Evolutionary conservation across 2,113 vertebrate species (phyloP).

Genomic region (Gadus macrocephalus): DNA sequence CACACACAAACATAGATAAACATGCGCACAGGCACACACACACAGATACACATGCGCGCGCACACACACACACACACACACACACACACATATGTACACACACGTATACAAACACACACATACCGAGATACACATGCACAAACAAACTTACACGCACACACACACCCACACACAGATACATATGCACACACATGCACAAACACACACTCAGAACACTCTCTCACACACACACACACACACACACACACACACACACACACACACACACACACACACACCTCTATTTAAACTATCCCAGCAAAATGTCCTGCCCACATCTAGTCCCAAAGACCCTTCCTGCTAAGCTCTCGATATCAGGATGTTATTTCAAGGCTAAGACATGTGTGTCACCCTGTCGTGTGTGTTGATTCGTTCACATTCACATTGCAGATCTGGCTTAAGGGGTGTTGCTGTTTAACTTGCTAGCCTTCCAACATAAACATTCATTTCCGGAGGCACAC

Average conservation of each 20-base stretch:
- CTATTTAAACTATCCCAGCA: too few relatives aligned
- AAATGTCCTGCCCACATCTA: constrained; percentile 41
- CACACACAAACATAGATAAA: too few relatives aligned
- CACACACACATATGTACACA: not conserved
- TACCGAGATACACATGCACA: not conserved
- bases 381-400: constrained; percentile 33
- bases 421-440: constrained; percentile 48
- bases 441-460: constrained; percentile 29
- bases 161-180: constrained; percentile 2
- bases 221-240: too few relatives aligned
- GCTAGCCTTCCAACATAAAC: constrained; percentile 44
- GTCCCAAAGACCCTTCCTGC: not conserved
- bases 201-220: too few relatives aligned
- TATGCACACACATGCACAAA: not conserved
- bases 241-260: too few relatives aligned
- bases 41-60: not conserved
- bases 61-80: not conserved
- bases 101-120: not conserved
- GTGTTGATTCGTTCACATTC: constrained; percentile 20
- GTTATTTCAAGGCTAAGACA: constrained; percentile 27
- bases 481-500: constrained; percentile 19
- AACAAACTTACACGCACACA: not conserved
- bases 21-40: too few relatives aligned
- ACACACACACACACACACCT: not conserved
- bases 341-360: constrained; percentile 41